Base-by-base conservation (phyloP, 2,888 invertebrate species). In the Dolichopus griseipennis region DNA sequence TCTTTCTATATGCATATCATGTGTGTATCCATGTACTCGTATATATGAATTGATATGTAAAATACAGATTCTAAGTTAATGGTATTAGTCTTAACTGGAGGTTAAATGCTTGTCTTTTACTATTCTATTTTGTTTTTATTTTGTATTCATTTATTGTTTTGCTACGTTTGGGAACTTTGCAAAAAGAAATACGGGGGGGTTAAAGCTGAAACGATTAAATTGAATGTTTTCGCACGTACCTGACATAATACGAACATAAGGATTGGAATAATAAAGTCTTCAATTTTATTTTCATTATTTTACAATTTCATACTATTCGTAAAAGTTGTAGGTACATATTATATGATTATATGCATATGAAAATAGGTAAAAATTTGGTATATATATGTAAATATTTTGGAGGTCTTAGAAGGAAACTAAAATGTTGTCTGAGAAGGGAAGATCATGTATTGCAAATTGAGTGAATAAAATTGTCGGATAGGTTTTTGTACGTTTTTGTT, bases 191-290 rank as follows among this genome's bases (percentile, higher is more conserved):
- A n/a, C n/a, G n/a, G 27, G 27, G 5, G 27, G 27, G 27, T 27
- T 2, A 27, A 27, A 27, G 3, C 27, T 15, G 15, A 52, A 52
- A 18, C 18, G 52, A 52, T 52, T 52, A 52, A 52, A 52, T 52
- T 52, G 52, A 52, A 52, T 52, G 52, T 52, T 52, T 52, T 52
- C 52, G 15, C 52, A 52, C 52, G 52, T 52, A 52, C 52, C 52
- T 52, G n/a, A 52, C 52, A 52, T 52, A 52, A 52, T 52, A 52
- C 52, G 18, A 52, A 15, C 52, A 52, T 52, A 18, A 52, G 52
- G 52, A 52, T 18, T 52, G 52, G 52, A 52, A 52, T 52, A 52
- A 52, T 52, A 52, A 52, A 52, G 52, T 52, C 52, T 52, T 52
- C 52, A 52, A 52, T 6, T 52, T 27, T 27, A 27, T 27, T 27